phyloP scores from a whole-genome alignment of 2,113 vertebrate genomes.

The Carassius carassius region DNA sequence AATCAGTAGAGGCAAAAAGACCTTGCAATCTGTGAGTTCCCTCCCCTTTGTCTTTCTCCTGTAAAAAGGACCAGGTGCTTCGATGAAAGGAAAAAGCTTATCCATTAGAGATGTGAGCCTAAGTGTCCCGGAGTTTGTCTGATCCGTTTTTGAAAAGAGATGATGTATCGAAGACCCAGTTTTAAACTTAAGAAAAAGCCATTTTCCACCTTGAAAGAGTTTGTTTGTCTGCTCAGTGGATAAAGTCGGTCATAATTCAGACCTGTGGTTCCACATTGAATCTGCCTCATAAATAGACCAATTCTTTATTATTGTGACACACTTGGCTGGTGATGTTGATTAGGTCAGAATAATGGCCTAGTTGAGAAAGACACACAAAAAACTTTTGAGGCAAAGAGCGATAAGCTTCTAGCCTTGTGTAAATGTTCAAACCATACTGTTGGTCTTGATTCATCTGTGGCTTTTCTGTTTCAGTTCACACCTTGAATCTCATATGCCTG shows the following conservation, averaged over 20 bases:
- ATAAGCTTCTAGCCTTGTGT: constrained; percentile 6
- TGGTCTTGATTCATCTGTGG: not conserved
- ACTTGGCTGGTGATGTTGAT: constrained; percentile 33
- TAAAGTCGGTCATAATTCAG: not conserved
- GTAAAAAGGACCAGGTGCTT: constrained; percentile 45
- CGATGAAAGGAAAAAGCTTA: constrained; percentile 32
- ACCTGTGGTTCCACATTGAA: too few species aligned
- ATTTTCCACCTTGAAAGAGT: constrained; percentile 33
- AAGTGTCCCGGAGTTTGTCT: constrained; percentile 4
- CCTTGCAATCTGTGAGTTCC: not conserved
- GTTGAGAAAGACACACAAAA: not conserved
- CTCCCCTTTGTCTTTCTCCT: constrained; percentile 34
- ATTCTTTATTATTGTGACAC: constrained; percentile 27
- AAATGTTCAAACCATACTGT: not conserved
- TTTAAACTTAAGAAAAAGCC: constrained; percentile 49
- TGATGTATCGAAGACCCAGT: constrained; percentile 30
- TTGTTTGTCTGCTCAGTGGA: constrained; percentile 35
- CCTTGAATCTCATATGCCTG: not conserved
- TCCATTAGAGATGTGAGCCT: constrained; percentile 50
- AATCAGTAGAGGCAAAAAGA: constrained; percentile 57
- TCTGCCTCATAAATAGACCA: not conserved
- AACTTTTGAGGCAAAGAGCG: not conserved
- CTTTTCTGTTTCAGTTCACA: not conserved
- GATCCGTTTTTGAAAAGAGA: constrained; percentile 39
- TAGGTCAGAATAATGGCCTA: constrained; percentile 1